A percentile compares a stretch with the other conserved stretches of the same genome.
Conservation (phyloP, 2,888 invertebrate genomes). For the Syrphus vitripennis region DNA sequence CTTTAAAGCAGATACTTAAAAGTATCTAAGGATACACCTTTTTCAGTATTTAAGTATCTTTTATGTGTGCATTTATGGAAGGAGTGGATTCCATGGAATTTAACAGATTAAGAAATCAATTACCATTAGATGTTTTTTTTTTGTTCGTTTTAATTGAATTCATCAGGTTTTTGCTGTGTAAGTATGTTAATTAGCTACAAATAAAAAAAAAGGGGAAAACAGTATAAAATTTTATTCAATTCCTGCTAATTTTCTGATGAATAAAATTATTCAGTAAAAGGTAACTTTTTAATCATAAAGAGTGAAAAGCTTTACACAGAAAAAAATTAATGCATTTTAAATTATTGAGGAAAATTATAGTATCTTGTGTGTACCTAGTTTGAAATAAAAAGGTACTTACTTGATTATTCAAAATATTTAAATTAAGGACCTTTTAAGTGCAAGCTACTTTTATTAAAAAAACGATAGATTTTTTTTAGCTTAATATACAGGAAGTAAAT, state of each 20-base stretch:
- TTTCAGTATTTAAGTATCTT: background rate
- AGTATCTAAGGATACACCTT: background rate
- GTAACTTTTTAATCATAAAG: background rate
- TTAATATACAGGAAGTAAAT: no score
- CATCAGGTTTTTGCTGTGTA: background rate
- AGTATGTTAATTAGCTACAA: background rate
- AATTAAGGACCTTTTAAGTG: no score
- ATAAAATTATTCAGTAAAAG: no score
- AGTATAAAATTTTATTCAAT: background rate
- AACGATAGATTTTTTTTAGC: no score
- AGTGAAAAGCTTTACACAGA: background rate
- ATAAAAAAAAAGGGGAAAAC: background rate
- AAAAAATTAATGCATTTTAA: no score
- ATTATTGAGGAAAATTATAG: no score
- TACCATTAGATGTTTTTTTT: background rate
- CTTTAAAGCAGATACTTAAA: background rate
- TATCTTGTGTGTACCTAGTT: no score
- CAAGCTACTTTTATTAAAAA: no score
- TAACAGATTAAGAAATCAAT: background rate
- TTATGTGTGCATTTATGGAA: background rate
- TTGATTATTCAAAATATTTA: no score
- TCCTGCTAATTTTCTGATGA: background rate
- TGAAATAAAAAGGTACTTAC: no score
- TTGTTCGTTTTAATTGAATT: background rate
- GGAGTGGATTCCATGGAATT: background rate